Percentiles rank a stretch among this genome's conserved stretches.
Evolutionary conservation across 1,140 invertebrate genomes (phyloP).

Genomic region (Ceratina calcarata): DNA sequence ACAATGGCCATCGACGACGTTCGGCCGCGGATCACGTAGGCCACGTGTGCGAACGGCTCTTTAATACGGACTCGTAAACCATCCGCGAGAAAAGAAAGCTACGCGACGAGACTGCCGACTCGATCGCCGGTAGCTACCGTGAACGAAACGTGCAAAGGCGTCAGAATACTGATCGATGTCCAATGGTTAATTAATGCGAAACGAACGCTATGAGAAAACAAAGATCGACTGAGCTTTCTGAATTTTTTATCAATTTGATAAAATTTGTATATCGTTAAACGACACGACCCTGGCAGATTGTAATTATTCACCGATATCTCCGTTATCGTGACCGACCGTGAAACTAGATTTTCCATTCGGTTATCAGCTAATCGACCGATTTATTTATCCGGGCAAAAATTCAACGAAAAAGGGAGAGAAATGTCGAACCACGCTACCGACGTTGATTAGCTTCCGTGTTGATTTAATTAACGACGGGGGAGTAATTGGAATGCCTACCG

Average conservation of each 20-base stretch:
- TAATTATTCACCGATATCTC: constrained; percentile 16
- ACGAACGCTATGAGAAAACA: constrained; percentile 13
- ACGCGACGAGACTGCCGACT: constrained; percentile 26
- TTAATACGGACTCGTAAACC: constrained; percentile 56
- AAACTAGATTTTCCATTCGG: constrained; percentile 48
- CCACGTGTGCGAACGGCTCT: constrained; percentile 31
- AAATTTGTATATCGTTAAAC: constrained; percentile 1
- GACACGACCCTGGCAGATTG: neutral
- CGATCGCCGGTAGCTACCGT: neutral
- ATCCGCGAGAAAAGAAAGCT: constrained; percentile 39
- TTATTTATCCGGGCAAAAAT: constrained; percentile 67
- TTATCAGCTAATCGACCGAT: constrained; percentile 57
- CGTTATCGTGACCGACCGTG: neutral
- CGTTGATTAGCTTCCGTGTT: constrained; percentile 75
- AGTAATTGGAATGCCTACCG: constrained; percentile 74
- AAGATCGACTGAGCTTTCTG: constrained; percentile 5
- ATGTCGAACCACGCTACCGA: constrained; percentile 33
- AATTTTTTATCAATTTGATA: neutral
- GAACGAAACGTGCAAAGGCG: constrained; percentile 30
- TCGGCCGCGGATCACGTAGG: constrained; percentile 52
- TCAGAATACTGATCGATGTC: constrained; percentile 13
- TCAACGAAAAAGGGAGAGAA: constrained; percentile 19
- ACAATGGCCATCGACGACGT: constrained; percentile 51
- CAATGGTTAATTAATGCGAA: constrained; percentile 45
- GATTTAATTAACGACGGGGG: constrained; percentile 74